Conservation (phyloP, 2,113 vertebrate genomes). For the Amia ocellicauda region DNA sequence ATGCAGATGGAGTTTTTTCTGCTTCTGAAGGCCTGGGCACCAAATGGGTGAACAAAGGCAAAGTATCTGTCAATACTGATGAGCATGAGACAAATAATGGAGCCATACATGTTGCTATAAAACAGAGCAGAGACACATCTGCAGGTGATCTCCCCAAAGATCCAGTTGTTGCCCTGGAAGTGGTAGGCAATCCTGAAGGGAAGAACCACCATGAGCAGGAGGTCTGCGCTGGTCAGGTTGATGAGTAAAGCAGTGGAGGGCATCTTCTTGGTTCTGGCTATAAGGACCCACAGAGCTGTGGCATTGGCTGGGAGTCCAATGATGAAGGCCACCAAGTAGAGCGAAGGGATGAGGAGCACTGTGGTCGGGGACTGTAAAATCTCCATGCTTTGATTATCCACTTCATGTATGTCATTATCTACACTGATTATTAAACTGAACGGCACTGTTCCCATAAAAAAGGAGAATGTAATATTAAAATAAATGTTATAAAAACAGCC, state of each 20-base stretch:
- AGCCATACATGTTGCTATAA: constrained; percentile 85
- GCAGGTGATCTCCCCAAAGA: constrained; percentile 73
- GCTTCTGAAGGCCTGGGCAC: too few species aligned
- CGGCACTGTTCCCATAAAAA: too few species aligned
- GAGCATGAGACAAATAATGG: constrained; percentile 69
- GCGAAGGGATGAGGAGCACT: constrained; percentile 59
- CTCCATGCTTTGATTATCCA: too few species aligned
- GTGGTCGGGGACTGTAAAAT: too few species aligned
- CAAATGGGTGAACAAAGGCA: too few species aligned
- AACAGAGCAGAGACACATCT: constrained; percentile 65
- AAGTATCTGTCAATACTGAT: constrained; percentile 82
- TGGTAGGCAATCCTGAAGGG: constrained; percentile 81
- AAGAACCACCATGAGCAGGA: constrained; percentile 67
- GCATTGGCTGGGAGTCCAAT: constrained; percentile 77
- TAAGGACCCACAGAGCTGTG: constrained; percentile 78
- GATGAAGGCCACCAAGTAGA: constrained; percentile 64
- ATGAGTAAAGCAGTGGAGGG: constrained; percentile 76
- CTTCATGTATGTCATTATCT: too few species aligned
- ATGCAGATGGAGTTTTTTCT: constrained; percentile 39
- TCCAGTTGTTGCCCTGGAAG: constrained; percentile 76
- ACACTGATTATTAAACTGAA: too few species aligned
- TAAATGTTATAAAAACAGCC: too few species aligned
- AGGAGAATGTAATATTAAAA: too few species aligned
- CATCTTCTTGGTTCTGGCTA: constrained; percentile 64
- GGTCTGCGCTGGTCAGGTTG: constrained; percentile 75